A percentile compares a stretch with the other conserved stretches of the same genome.
These are phyloP conservation scores for Augochlora pura DNA, from an alignment of 1,140 invertebrate species.

Conservation along the genomic window DNA sequence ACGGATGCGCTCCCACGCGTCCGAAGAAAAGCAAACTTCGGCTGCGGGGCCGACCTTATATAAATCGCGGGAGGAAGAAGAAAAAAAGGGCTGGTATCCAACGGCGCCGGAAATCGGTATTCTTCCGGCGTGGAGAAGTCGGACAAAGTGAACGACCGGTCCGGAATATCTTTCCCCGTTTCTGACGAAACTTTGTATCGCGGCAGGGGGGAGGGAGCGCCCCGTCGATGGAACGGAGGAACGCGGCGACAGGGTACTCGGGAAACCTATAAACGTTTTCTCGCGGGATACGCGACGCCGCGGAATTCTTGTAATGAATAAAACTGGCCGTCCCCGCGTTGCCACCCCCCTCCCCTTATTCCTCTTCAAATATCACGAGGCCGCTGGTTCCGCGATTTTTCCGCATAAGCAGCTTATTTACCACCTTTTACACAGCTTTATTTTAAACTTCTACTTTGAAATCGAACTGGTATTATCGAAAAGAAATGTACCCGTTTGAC, in stretches of 20 bases:
- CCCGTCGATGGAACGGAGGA: neutral
- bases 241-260: slow-evolving; percentile 2
- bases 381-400: no score
- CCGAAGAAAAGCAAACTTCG: slow-evolving; percentile 60
- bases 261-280: neutral
- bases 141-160: slow-evolving; percentile 49
- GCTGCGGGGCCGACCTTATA: slow-evolving; percentile 44
- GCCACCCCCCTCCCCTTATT: no score
- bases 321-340: neutral
- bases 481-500: no score
- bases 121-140: slow-evolving; percentile 28
- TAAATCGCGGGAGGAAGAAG: slow-evolving; percentile 43
- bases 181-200: slow-evolving; percentile 15
- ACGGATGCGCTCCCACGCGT: slow-evolving; percentile 40
- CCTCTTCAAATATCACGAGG: no score
- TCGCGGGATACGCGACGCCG: neutral
- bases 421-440: no score
- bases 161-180: slow-evolving; percentile 31
- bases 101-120: slow-evolving; percentile 36
- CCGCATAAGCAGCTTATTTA: no score
- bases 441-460: no score
- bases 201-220: no score
- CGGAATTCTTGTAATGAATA: neutral
- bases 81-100: slow-evolving; percentile 12
- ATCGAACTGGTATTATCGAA: no score